Evolutionary conservation across 2,113 vertebrate species (phyloP).

Genomic region (Sarotherodon lohbergeri): DNA sequence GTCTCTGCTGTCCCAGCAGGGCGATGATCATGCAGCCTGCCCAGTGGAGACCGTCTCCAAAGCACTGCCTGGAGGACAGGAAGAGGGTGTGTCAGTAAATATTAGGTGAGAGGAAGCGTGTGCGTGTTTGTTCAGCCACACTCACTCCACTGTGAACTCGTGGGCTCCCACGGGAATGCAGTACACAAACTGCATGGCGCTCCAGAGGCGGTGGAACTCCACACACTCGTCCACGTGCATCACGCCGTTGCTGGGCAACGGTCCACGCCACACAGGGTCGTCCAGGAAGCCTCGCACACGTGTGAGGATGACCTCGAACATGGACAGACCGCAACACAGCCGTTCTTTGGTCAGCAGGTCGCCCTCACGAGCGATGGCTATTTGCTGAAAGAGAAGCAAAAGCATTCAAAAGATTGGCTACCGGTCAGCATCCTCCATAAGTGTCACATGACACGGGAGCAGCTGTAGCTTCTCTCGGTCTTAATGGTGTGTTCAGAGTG

Average conservation of each 20-base stretch:
- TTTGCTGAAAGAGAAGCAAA: slow-evolving; percentile 80
- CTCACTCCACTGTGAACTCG: slow-evolving; percentile 98
- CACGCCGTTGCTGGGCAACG: slow-evolving; percentile 92
- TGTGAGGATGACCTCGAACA: slow-evolving; percentile 98
- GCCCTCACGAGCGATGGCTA: slow-evolving; percentile 94
- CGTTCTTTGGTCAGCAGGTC: slow-evolving; percentile 98
- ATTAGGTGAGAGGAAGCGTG: not conserved
- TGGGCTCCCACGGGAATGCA: slow-evolving; percentile 97
- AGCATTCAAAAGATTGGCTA: not conserved
- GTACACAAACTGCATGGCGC: slow-evolving; percentile 99
- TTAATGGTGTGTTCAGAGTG: not conserved
- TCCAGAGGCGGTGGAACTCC: slow-evolving; percentile 98
- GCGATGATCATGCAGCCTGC: slow-evolving; percentile 96
- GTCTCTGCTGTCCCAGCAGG: slow-evolving; percentile 91
- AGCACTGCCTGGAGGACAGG: slow-evolving; percentile 83
- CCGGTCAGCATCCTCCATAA: not conserved
- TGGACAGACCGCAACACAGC: slow-evolving; percentile 94
- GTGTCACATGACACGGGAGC: not conserved
- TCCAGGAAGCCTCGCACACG: slow-evolving; percentile 94
- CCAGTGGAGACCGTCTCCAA: slow-evolving; percentile 97
- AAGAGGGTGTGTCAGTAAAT: not conserved
- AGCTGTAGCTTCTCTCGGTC: not conserved
- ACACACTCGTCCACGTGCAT: slow-evolving; percentile 98
- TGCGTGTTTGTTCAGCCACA: not conserved
- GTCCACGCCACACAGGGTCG: slow-evolving; percentile 94